Percentiles rank a stretch among this genome's conserved stretches.
These are phyloP conservation scores for honey bee (Apis mellifera) DNA, from an alignment of 1,140 invertebrate species.

Conservation along the genomic window Amel_HAv3.1 CM009933.2:3797501-3798000, in stretches of 20 bases:
- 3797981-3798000: background rate
- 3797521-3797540: background rate
- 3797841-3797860: conserved; percentile 17
- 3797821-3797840: conserved; percentile 45
- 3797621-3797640: conserved; percentile 50
- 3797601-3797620: conserved; percentile 47
- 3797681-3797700: conserved; percentile 54
- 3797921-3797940: background rate
- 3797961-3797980: background rate
- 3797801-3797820: conserved; percentile 25
- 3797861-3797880: conserved; percentile 39
- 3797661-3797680: conserved; percentile 54
- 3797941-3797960: background rate
- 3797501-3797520: conserved; percentile 16
- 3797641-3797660: conserved; percentile 49
- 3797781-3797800: conserved; percentile 37
- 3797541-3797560: conserved; percentile 5
- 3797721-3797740: conserved; percentile 48
- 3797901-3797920: background rate
- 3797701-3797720: conserved; percentile 61
- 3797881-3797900: background rate
- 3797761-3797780: conserved; percentile 34
- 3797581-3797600: conserved; percentile 58
- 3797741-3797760: conserved; percentile 15
- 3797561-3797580: conserved; percentile 56